Conservation (phyloP, 2,797 vertebrate genomes). For the Odontamblyopus rebecca region DNA sequence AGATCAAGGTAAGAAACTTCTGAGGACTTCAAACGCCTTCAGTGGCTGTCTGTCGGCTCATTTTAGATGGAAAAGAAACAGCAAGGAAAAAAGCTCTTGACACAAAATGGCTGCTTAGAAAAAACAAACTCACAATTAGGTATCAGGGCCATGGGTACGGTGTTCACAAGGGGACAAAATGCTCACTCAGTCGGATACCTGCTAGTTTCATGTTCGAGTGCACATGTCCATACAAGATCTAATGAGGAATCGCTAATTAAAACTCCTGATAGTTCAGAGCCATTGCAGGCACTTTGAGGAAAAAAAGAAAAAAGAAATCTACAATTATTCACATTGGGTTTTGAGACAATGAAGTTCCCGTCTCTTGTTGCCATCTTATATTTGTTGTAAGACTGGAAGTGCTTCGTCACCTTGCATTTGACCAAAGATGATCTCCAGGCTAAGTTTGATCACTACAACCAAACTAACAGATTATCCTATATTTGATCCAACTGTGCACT, state of each 20-base stretch:
- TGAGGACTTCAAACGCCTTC: conserved; percentile 72
- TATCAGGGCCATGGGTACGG: conserved; percentile 18
- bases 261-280: conserved; percentile 66
- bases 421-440: neutral
- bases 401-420: neutral
- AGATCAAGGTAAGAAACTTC: conserved; percentile 75
- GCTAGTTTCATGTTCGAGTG: conserved; percentile 25
- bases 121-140: conserved; percentile 52
- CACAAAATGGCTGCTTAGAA: conserved; percentile 64
- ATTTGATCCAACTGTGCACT: neutral
- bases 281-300: conserved; percentile 38
- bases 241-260: conserved; percentile 67
- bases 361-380: neutral
- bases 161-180: conserved; percentile 15
- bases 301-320: neutral
- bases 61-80: conserved; percentile 31
- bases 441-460: neutral
- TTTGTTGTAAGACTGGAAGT: neutral
- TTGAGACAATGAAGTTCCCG: neutral
- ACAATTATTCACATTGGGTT: neutral
- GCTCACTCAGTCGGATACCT: neutral
- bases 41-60: conserved; percentile 63
- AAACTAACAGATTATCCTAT: neutral
- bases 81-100: conserved; percentile 47
- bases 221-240: conserved; percentile 20